A percentile compares a stretch with the other conserved stretches of the same genome.
Evolutionary conservation across 2,113 vertebrate species (phyloP).

Genomic region (Nerophis lumbriciformis): DNA sequence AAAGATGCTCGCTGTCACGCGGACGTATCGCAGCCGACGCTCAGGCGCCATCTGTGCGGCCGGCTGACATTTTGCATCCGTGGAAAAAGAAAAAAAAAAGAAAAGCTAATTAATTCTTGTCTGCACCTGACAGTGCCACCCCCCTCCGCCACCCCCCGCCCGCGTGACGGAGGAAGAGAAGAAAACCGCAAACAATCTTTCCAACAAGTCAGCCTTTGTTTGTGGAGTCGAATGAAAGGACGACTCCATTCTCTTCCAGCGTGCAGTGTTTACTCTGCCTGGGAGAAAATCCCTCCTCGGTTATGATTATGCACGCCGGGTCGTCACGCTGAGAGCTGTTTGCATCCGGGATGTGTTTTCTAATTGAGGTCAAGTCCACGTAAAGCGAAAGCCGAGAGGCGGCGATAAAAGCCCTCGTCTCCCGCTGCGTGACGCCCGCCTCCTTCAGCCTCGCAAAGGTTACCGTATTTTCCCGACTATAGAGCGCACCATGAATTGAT

Average conservation of each 20-base stretch:
- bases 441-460: neutral
- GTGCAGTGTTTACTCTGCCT: slow-evolving; percentile 46
- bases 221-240: slow-evolving; percentile 19
- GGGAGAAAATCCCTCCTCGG: slow-evolving; percentile 43
- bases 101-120: slow-evolving; percentile 3
- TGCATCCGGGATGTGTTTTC: slow-evolving; percentile 60
- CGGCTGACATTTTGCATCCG: slow-evolving; percentile 21
- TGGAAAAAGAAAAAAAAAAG: neutral
- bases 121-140: neutral
- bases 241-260: slow-evolving; percentile 3
- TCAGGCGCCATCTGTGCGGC: slow-evolving; percentile 1
- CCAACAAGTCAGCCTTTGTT: slow-evolving; percentile 6
- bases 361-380: slow-evolving; percentile 62
- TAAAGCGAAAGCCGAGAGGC: slow-evolving; percentile 1
- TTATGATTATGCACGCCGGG: slow-evolving; percentile 49
- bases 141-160: neutral
- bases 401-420: slow-evolving; percentile 1
- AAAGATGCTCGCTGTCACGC: neutral
- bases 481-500: too few relatives aligned
- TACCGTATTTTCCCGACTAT: neutral
- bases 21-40: neutral
- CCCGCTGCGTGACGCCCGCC: too few relatives aligned
- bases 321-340: slow-evolving; percentile 51
- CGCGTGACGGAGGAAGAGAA: neutral
- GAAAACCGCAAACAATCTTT: slow-evolving; percentile 1